phyloP scores from a whole-genome alignment of 2,797 vertebrate genomes.

The Galago senegalensis region DNA sequence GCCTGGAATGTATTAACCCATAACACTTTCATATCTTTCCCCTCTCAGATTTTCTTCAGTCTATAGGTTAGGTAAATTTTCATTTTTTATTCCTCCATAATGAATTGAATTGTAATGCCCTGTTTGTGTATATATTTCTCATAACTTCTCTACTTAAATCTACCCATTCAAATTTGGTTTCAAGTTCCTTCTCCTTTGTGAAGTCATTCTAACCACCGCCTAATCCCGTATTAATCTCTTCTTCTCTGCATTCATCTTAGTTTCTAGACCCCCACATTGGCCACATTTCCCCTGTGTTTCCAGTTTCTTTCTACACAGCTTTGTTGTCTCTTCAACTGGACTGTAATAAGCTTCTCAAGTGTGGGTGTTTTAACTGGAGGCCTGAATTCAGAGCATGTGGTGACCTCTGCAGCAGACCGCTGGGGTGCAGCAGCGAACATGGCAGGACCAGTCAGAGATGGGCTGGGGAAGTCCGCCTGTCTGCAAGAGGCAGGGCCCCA shows the following conservation, averaged over 20 bases:
- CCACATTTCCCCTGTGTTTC: not conserved
- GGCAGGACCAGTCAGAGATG: not conserved
- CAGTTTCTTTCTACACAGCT: not conserved
- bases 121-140: not conserved
- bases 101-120: not conserved
- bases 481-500: not conserved
- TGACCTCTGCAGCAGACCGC: not conserved
- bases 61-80: not conserved
- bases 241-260: not conserved
- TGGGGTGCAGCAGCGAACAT: accelerated
- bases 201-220: not conserved
- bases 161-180: conserved; percentile 20
- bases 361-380: not conserved
- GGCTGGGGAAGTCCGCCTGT: not conserved
- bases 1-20: not conserved
- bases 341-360: not conserved
- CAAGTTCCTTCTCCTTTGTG: not conserved
- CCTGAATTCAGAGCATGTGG: not conserved
- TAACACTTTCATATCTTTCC: not conserved
- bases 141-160: not conserved
- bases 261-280: not conserved
- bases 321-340: not conserved
- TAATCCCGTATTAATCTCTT: not conserved
- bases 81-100: not conserved
- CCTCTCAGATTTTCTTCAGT: not conserved